Percentiles rank a stretch among this genome's conserved stretches.
These are phyloP conservation scores for Heterotis niloticus DNA, from an alignment of 2,113 vertebrate species.

Conservation along the genomic window DNA sequence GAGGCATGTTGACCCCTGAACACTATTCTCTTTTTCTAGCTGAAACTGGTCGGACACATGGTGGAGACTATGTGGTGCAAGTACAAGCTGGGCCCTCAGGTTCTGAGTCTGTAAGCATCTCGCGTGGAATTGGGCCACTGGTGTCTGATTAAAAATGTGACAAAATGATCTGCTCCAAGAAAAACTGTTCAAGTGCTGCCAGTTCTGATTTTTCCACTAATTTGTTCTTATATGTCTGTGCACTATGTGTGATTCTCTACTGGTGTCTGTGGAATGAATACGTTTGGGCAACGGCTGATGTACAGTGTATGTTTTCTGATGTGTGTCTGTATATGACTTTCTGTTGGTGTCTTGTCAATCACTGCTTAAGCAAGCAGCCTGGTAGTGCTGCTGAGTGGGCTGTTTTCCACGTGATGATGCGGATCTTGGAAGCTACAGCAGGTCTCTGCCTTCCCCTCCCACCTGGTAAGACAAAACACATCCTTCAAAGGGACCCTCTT, in stretches of 20 bases:
- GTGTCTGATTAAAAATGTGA: too few relatives aligned
- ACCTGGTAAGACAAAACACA: slow-evolving; percentile 69
- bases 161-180: background rate
- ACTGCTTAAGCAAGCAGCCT: slow-evolving; percentile 58
- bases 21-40: slow-evolving; percentile 56
- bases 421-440: slow-evolving; percentile 78
- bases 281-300: too few relatives aligned
- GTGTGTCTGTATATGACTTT: background rate
- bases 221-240: too few relatives aligned
- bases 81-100: slow-evolving; percentile 62
- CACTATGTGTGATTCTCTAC: slow-evolving; percentile 28
- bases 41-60: slow-evolving; percentile 80
- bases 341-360: slow-evolving; percentile 16
- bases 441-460: slow-evolving; percentile 83
- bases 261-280: background rate
- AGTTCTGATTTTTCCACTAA: too few relatives aligned
- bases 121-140: too few relatives aligned
- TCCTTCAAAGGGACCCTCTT: background rate
- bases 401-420: slow-evolving; percentile 82
- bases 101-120: slow-evolving; percentile 75
- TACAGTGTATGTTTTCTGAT: too few relatives aligned
- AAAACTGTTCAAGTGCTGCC: too few relatives aligned
- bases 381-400: slow-evolving; percentile 71
- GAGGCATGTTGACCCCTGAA: background rate
- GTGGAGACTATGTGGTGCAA: slow-evolving; percentile 83